These are phyloP conservation scores for Lacerta viridis DNA, from an alignment of 2,797 vertebrate species.

Conservation along the genomic window DNA sequence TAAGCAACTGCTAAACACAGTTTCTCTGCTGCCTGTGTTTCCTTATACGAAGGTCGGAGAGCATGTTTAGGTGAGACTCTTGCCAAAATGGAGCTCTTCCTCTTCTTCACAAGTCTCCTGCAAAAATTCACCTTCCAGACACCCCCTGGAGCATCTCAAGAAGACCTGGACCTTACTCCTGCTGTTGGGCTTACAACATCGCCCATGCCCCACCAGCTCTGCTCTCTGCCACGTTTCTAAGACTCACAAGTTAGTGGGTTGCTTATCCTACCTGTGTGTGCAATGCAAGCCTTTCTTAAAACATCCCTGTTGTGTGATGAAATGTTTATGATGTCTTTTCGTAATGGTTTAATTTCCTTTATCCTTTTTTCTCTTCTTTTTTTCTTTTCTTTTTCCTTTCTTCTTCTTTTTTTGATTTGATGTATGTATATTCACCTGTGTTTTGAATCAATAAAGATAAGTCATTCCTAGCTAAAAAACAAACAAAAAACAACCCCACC, in stretches of 20 bases:
- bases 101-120: slow-evolving; percentile 29
- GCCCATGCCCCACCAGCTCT: slow-evolving; percentile 11
- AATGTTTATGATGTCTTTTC: no score
- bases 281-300: background rate
- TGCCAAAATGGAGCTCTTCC: slow-evolving; percentile 45
- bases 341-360: no score
- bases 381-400: no score
- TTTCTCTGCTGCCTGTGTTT: background rate
- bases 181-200: background rate
- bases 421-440: no score
- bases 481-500: no score
- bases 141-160: slow-evolving; percentile 8
- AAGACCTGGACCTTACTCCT: slow-evolving; percentile 34
- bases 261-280: background rate
- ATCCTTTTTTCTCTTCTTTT: no score
- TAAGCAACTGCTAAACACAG: no score
- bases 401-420: no score
- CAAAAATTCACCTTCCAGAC: slow-evolving; percentile 36
- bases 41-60: slow-evolving; percentile 10
- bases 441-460: no score
- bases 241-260: background rate
- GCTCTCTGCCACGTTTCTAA: slow-evolving; percentile 28
- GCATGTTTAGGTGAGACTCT: slow-evolving; percentile 49
- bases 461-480: no score
- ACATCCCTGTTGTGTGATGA: no score